Evolutionary conservation across 2,797 vertebrate species (phyloP).

Genomic region (Lutjanus argentimaculatus): DNA sequence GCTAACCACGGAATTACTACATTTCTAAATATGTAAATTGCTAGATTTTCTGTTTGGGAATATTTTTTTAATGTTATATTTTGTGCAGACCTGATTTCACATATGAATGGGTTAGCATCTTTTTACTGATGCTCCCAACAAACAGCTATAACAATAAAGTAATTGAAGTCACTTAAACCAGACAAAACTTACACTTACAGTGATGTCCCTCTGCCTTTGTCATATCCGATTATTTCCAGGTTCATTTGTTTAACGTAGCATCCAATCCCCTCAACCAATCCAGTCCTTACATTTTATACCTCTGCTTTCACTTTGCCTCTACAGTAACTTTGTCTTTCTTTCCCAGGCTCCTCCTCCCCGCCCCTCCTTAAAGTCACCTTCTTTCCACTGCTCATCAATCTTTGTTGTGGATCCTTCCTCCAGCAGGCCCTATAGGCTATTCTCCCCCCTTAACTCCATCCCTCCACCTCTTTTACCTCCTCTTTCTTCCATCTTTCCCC

Average conservation of each 20-base stretch:
- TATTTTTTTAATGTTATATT: not conserved
- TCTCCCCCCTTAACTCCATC: conserved; percentile 14
- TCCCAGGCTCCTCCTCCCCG: conserved; percentile 43
- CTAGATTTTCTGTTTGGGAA: not conserved
- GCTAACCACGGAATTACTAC: not conserved
- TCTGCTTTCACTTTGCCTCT: conserved; percentile 49
- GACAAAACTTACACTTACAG: not conserved
- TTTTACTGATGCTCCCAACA: not conserved
- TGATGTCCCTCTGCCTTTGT: conserved; percentile 19
- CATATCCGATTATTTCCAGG: conserved; percentile 12
- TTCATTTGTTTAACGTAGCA: conserved; percentile 10
- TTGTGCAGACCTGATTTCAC: not conserved
- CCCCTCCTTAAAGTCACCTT: conserved; percentile 84
- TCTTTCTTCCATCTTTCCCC: conserved; percentile 14
- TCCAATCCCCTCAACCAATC: conserved; percentile 17
- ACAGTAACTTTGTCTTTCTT: conserved; percentile 42
- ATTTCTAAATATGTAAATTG: not conserved
- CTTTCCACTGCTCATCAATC: conserved; percentile 78
- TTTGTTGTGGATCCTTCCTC: conserved; percentile 74
- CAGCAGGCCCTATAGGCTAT: conserved; percentile 31
- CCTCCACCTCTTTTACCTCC: conserved; percentile 31
- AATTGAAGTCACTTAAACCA: not conserved
- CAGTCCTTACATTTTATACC: conserved; percentile 22
- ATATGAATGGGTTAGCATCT: not conserved
- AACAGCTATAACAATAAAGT: not conserved